These are phyloP conservation scores for Nudaria mundana DNA, from an alignment of 2,888 invertebrate species.

Conservation along the genomic window DNA sequence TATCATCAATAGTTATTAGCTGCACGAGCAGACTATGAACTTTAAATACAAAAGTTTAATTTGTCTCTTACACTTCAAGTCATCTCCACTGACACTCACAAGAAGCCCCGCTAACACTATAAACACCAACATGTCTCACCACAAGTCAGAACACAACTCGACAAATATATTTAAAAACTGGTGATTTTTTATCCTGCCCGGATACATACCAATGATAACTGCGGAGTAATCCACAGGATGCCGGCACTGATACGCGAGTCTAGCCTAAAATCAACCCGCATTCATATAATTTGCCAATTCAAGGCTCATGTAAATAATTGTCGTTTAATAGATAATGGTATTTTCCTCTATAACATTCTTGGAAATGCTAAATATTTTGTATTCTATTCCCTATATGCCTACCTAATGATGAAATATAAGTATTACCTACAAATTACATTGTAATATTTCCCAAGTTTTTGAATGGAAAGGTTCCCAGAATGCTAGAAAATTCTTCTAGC, in stretches of 20 bases:
- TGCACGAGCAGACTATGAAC: no score
- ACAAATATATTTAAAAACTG: neutral
- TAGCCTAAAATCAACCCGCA: conserved; percentile 18
- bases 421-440: no score
- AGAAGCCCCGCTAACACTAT: conserved; percentile 31
- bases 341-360: conserved; percentile 1
- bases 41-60: no score
- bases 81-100: conserved; percentile 31
- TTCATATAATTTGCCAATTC: conserved; percentile 19
- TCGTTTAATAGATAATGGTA: neutral
- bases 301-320: conserved; percentile 16
- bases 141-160: conserved; percentile 1
- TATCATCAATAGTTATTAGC: no score
- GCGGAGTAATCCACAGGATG: conserved; percentile 60
- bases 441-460: no score
- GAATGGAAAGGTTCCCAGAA: no score
- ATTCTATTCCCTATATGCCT: no score
- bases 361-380: neutral
- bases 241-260: conserved; percentile 43
- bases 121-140: conserved; percentile 40
- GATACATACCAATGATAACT: conserved; percentile 29
- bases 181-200: conserved; percentile 8
- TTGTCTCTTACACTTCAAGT: conserved; percentile 24
- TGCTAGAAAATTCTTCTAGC: no score
- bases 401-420: no score